A percentile compares a stretch with the other conserved stretches of the same genome.
These are phyloP conservation scores for Amphipoea oculea DNA, from an alignment of 2,888 invertebrate genomes.

Conservation along the genomic window DNA sequence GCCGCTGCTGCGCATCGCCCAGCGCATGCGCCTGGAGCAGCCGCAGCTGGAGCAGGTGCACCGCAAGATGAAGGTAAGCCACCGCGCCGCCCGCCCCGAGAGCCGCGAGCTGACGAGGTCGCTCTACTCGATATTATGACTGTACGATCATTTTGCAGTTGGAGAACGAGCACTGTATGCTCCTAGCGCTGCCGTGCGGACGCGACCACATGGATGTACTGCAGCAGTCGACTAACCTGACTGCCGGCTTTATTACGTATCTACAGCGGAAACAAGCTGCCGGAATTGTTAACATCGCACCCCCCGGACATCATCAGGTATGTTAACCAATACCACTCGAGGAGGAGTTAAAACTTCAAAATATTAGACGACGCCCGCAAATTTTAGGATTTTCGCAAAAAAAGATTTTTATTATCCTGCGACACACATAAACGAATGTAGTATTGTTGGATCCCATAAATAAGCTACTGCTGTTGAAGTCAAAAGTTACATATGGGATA, in stretches of 20 bases:
- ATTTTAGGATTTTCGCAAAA: not conserved
- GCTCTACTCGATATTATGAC: not conserved
- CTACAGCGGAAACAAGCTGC: constrained; percentile 99
- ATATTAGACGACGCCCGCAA: not conserved
- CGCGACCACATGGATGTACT: constrained; percentile 98
- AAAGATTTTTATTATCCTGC: not conserved
- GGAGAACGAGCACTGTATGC: constrained; percentile 98
- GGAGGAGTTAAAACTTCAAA: not conserved
- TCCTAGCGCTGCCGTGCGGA: constrained; percentile 98
- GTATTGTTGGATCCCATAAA: not conserved
- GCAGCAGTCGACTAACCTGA: constrained; percentile 97
- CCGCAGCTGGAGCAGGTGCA: constrained; percentile 98
- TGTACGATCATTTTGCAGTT: constrained; percentile 89
- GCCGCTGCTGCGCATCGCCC: constrained; percentile 97
- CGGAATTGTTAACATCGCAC: constrained; percentile 98
- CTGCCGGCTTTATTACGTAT: constrained; percentile 98
- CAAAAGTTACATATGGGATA: not conserved
- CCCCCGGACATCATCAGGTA: constrained; percentile 96
- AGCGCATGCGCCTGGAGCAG: constrained; percentile 99
- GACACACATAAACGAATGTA: not conserved
- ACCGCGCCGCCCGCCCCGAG: too few species aligned
- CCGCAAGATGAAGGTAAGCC: constrained; percentile 97
- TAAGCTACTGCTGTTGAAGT: not conserved
- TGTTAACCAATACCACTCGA: not conserved
- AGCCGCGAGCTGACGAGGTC: accelerated